Evolutionary conservation across 2,113 vertebrate genomes (phyloP).

Genomic region (Grallaria varia): DNA sequence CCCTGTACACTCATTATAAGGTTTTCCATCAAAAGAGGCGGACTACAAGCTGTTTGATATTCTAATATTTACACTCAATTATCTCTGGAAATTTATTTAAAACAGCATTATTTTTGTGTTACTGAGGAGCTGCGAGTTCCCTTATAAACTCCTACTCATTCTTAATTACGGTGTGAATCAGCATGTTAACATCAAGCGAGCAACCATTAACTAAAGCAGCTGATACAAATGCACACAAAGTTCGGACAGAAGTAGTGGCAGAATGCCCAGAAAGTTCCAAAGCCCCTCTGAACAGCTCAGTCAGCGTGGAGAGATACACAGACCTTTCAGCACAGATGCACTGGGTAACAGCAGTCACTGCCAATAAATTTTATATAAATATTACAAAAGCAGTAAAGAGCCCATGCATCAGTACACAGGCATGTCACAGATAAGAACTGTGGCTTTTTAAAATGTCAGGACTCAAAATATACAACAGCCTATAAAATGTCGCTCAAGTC

Average conservation of each 20-base stretch:
- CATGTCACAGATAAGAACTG: conserved; percentile 7
- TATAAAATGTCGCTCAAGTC: conserved; percentile 28
- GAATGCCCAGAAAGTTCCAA: conserved; percentile 18
- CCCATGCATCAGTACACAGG: not conserved
- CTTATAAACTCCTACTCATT: conserved; percentile 15
- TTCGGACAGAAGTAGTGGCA: conserved; percentile 13
- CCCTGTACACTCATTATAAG: not conserved
- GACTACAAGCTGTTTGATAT: not conserved
- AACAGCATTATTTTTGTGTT: conserved; percentile 9
- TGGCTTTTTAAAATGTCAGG: conserved; percentile 50
- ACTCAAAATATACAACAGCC: not conserved
- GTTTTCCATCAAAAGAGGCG: not conserved
- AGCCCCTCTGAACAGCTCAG: not conserved
- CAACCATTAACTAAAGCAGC: not conserved
- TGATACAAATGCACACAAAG: not conserved
- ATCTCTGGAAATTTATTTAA: not conserved
- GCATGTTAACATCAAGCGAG: not conserved
- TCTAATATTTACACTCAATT: conserved; percentile 8
- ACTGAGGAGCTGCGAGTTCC: not conserved
- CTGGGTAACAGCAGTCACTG: not conserved
- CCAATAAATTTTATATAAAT: conserved; percentile 13
- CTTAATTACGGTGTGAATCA: conserved; percentile 31
- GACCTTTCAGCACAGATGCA: not conserved
- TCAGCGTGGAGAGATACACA: not conserved
- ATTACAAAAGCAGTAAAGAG: conserved; percentile 13